Evolutionary conservation across 1,140 invertebrate genomes (phyloP).

Genomic region (Drosophila busckii): DNA sequence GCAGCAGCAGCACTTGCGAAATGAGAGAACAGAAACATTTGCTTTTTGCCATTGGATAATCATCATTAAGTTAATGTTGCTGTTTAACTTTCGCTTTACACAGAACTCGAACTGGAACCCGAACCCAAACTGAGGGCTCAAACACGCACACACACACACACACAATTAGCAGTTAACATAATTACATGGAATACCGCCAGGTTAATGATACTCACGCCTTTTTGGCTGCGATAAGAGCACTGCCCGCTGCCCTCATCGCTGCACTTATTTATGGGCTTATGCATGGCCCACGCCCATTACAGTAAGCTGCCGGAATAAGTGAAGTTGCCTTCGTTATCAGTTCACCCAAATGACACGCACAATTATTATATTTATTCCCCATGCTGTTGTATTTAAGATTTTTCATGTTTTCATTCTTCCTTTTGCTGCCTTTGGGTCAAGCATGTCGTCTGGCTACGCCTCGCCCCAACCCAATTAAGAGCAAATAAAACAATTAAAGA

Average conservation of each 20-base stretch:
- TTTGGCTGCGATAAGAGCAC: constrained; percentile 58
- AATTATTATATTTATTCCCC: constrained; percentile 21
- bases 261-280: constrained; percentile 52
- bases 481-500: constrained; percentile 64
- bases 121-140: too few relatives aligned
- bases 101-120: too few relatives aligned
- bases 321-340: constrained; percentile 23
- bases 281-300: constrained; percentile 35
- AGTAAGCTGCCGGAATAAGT: constrained; percentile 6
- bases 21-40: too few relatives aligned
- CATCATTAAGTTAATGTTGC: too few relatives aligned
- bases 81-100: too few relatives aligned
- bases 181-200: constrained; percentile 57
- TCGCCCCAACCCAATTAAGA: constrained; percentile 50
- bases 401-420: not conserved
- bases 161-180: constrained; percentile 64
- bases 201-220: constrained; percentile 58
- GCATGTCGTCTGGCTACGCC: constrained; percentile 10
- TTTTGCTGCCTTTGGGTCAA: constrained; percentile 39
- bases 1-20: too few relatives aligned
- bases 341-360: constrained; percentile 42
- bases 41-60: too few relatives aligned
- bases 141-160: constrained; percentile 10
- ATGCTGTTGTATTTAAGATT: not conserved
- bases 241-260: constrained; percentile 6